These are phyloP conservation scores for Rhinogobius similis DNA, from an alignment of 2,113 vertebrate species.

Conservation along the genomic window DNA sequence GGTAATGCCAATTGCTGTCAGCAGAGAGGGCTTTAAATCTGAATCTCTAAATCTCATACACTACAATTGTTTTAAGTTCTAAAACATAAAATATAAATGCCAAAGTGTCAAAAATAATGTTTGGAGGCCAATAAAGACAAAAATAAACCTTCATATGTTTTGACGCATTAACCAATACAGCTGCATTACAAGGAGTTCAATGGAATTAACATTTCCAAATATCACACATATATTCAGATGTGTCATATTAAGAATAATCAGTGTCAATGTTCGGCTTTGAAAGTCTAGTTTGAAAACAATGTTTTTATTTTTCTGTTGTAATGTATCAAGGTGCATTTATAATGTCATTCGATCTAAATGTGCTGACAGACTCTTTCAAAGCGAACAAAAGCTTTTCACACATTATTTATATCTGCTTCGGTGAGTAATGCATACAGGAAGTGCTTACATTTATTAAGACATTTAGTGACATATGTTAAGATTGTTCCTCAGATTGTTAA, in stretches of 20 bases:
- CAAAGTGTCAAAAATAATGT: too few relatives aligned
- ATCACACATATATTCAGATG: too few relatives aligned
- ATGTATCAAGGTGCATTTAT: too few relatives aligned
- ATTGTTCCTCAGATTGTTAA: neutral
- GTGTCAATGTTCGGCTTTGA: neutral
- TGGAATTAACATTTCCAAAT: neutral
- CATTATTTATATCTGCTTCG: neutral
- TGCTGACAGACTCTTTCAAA: neutral
- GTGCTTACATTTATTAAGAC: slow-evolving; percentile 4
- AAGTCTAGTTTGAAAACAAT: neutral
- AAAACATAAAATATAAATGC: too few relatives aligned
- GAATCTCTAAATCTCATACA: too few relatives aligned
- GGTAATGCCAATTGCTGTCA: too few relatives aligned
- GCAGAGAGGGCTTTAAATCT: too few relatives aligned
- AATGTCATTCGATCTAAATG: neutral
- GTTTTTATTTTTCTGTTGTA: too few relatives aligned
- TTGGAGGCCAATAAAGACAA: too few relatives aligned
- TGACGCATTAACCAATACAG: too few relatives aligned
- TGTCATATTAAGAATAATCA: neutral
- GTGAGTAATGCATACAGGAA: neutral
- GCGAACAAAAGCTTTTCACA: neutral
- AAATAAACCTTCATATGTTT: too few relatives aligned
- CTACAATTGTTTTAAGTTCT: too few relatives aligned
- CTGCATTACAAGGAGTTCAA: neutral
- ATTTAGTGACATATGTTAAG: slow-evolving; percentile 4